Percentiles rank a stretch among this genome's conserved stretches.
These are phyloP conservation scores for Plectrocnemia conspersa DNA, from an alignment of 1,140 invertebrate genomes.

Conservation along the genomic window DNA sequence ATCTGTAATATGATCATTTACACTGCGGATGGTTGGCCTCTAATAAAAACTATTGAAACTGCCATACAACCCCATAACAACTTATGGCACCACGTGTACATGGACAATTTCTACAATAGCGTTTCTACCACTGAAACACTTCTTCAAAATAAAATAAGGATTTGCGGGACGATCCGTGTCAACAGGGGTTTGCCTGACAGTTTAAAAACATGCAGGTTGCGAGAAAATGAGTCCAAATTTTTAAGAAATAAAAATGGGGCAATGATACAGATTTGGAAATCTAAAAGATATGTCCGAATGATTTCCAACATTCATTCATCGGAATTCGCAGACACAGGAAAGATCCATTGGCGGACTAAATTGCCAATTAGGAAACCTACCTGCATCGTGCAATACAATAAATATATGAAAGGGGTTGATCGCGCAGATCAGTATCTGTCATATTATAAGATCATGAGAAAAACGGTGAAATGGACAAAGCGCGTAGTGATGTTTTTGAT, in stretches of 20 bases:
- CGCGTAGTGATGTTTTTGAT: neutral
- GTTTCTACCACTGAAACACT: slow-evolving; percentile 23
- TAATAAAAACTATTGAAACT: neutral
- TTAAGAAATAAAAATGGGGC: neutral
- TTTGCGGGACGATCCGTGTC: neutral
- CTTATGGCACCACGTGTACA: slow-evolving; percentile 34
- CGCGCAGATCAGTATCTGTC: neutral
- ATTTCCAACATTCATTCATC: neutral
- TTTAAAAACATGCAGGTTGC: neutral
- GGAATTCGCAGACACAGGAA: neutral
- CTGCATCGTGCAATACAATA: neutral
- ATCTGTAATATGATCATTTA: slow-evolving; percentile 33
- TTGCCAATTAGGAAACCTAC: neutral
- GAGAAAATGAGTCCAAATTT: neutral
- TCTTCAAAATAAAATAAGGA: neutral
- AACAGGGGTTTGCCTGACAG: neutral
- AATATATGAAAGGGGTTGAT: slow-evolving; percentile 4
- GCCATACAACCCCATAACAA: slow-evolving; percentile 2
- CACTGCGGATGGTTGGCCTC: slow-evolving; percentile 23
- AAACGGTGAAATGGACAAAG: neutral
- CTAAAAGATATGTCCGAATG: neutral
- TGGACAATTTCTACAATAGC: slow-evolving; percentile 36
- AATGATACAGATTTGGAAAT: neutral
- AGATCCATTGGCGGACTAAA: neutral
- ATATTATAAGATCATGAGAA: neutral